A percentile compares a stretch with the other conserved stretches of the same genome.
These are phyloP conservation scores for Lacerta bilineata DNA, from an alignment of 2,797 vertebrate genomes.

Conservation along the genomic window DNA sequence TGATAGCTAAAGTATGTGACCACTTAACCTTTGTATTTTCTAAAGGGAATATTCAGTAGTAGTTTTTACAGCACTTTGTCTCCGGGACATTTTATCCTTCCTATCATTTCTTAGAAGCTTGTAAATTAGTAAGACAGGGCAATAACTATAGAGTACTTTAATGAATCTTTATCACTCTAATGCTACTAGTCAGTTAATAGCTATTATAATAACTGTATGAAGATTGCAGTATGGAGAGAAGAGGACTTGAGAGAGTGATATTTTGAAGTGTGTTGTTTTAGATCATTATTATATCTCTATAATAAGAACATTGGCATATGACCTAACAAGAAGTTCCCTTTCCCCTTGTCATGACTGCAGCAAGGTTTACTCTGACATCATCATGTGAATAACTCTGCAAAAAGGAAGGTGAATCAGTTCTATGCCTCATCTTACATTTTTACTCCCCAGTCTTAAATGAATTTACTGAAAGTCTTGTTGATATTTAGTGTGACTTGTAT, in stretches of 20 bases:
- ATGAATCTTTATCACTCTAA: slow-evolving; percentile 49
- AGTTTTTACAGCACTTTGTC: slow-evolving; percentile 48
- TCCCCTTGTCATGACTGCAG: neutral
- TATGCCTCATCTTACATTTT: neutral
- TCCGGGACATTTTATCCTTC: slow-evolving; percentile 58
- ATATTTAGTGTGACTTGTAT: neutral
- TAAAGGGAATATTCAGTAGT: slow-evolving; percentile 9
- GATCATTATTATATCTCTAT: slow-evolving; percentile 51
- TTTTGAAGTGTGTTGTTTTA: slow-evolving; percentile 48
- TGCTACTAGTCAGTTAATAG: slow-evolving; percentile 56
- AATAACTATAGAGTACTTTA: slow-evolving; percentile 62
- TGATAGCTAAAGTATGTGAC: slow-evolving; percentile 21
- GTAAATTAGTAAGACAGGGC: slow-evolving; percentile 68
- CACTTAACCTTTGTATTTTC: slow-evolving; percentile 32
- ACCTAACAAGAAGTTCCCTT: neutral
- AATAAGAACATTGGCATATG: slow-evolving; percentile 14
- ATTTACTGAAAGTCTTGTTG: neutral
- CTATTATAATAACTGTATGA: slow-evolving; percentile 49
- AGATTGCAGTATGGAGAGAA: slow-evolving; percentile 37
- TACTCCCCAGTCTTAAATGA: neutral
- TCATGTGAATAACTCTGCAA: neutral
- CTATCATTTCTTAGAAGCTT: slow-evolving; percentile 41
- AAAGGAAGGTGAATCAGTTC: neutral
- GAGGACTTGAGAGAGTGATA: slow-evolving; percentile 50
- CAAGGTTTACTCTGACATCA: no score